Conservation (phyloP, 1,140 invertebrate genomes). For the Papilio aristodemus region DNA sequence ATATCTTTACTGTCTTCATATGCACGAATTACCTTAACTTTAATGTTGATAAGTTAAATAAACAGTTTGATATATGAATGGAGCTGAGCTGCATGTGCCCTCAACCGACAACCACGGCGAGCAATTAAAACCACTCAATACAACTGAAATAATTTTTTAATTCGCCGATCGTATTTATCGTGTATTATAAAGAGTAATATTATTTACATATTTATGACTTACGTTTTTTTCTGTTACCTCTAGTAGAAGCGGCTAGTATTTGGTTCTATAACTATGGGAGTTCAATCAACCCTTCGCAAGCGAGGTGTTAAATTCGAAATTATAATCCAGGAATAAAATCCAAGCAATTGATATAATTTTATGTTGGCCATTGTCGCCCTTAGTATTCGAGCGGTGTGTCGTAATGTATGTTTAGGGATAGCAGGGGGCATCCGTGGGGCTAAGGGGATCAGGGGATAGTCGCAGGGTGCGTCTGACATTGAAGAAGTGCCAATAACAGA, state of each 20-base stretch:
- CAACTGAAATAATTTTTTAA: constrained; percentile 41
- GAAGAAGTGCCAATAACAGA: constrained; percentile 82
- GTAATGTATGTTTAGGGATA: constrained; percentile 67
- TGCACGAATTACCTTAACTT: constrained; percentile 29
- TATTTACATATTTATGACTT: constrained; percentile 47
- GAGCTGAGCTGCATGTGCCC: constrained; percentile 36
- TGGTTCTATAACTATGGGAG: not conserved
- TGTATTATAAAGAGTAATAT: constrained; percentile 51
- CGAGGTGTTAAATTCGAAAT: constrained; percentile 68
- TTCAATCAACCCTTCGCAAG: constrained; percentile 17
- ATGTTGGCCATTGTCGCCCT: constrained; percentile 59
- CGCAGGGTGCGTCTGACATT: constrained; percentile 81
- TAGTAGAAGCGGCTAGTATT: not conserved
- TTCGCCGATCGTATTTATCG: constrained; percentile 46
- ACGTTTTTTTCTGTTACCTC: constrained; percentile 25
- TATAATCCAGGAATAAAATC: constrained; percentile 71
- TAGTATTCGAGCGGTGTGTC: constrained; percentile 62
- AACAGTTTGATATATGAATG: constrained; percentile 54
- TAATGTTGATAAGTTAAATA: constrained; percentile 51
- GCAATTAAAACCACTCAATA: constrained; percentile 59
- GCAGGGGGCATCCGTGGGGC: constrained; percentile 52
- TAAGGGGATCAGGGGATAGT: constrained; percentile 65
- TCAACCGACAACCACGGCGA: constrained; percentile 40
- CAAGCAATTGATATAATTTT: constrained; percentile 76
- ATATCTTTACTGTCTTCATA: constrained; percentile 11